A percentile compares a stretch with the other conserved stretches of the same genome.
phyloP scores from a whole-genome alignment of 1,140 invertebrate genomes.

The Berghia stephanieae region DNA sequence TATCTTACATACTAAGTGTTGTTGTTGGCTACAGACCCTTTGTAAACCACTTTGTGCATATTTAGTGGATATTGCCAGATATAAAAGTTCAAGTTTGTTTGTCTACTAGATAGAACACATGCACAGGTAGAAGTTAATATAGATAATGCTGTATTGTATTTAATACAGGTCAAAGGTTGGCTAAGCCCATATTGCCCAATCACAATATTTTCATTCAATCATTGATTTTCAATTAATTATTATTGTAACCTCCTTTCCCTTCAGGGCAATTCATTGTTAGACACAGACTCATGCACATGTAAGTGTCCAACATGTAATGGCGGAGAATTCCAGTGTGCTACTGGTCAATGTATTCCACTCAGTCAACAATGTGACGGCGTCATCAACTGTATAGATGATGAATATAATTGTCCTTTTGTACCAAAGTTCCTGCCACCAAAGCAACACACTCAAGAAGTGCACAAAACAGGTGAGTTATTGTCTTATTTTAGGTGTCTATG shows the following conservation, averaged over 20 bases:
- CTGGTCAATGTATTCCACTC: slow-evolving; percentile 78
- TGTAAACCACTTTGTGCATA: too few species aligned
- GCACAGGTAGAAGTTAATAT: not conserved
- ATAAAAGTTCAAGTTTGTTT: not conserved
- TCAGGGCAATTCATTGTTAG: slow-evolving; percentile 37
- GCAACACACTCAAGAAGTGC: not conserved
- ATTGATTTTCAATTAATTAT: not conserved
- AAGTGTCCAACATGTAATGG: slow-evolving; percentile 77
- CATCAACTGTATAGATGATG: slow-evolving; percentile 85
- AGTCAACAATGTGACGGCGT: slow-evolving; percentile 83
- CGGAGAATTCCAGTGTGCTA: slow-evolving; percentile 77
- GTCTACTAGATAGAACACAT: not conserved
- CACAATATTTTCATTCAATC: too few species aligned
- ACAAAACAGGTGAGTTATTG: not conserved
- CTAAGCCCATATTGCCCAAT: too few species aligned
- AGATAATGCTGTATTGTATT: not conserved
- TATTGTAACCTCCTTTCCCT: not conserved
- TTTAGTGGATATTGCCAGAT: too few species aligned
- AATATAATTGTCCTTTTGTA: slow-evolving; percentile 78
- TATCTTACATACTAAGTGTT: too few species aligned
- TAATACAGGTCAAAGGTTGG: too few species aligned
- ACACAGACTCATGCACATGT: slow-evolving; percentile 75
- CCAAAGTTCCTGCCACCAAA: slow-evolving; percentile 28
- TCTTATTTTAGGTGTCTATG: not conserved
- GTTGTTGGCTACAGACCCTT: too few species aligned